Percentiles rank a stretch among this genome's conserved stretches.
These are phyloP conservation scores for Acromyrmex charruanus DNA, from an alignment of 1,140 invertebrate species.

Conservation along the genomic window DNA sequence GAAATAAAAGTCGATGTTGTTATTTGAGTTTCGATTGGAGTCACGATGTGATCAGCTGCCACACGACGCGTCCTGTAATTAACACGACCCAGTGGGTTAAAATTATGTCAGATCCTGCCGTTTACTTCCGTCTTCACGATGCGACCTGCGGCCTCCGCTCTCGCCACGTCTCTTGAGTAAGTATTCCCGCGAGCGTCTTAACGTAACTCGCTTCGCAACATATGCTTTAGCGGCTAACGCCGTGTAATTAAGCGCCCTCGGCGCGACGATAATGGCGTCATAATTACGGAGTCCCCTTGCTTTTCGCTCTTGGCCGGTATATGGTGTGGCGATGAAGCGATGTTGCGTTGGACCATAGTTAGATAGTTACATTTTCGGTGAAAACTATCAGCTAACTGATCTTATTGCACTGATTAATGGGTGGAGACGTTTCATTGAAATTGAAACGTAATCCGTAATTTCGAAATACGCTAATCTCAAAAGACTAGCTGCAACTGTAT, in stretches of 20 bases:
- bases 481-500: not conserved
- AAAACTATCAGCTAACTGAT: not conserved
- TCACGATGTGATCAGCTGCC: constrained; percentile 57
- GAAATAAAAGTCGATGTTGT: not conserved
- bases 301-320: not conserved
- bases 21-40: not conserved
- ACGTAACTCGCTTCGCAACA: constrained; percentile 71
- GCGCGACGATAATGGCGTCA: constrained; percentile 71
- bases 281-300: constrained; percentile 69
- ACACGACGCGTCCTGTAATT: constrained; percentile 68
- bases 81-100: constrained; percentile 66
- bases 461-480: not conserved
- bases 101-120: constrained; percentile 67
- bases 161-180: constrained; percentile 51
- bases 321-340: not conserved
- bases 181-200: constrained; percentile 76
- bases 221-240: constrained; percentile 69
- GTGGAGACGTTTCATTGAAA: not conserved
- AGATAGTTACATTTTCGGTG: not conserved
- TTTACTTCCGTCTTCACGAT: constrained; percentile 49
- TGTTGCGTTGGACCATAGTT: not conserved
- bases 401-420: constrained; percentile 9
- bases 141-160: constrained; percentile 39
- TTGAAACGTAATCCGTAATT: not conserved
- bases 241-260: constrained; percentile 74